Percentiles rank a stretch among this genome's conserved stretches.
Conservation (phyloP, 23 tunicate genomes). For the Diplosoma virens region DNA sequence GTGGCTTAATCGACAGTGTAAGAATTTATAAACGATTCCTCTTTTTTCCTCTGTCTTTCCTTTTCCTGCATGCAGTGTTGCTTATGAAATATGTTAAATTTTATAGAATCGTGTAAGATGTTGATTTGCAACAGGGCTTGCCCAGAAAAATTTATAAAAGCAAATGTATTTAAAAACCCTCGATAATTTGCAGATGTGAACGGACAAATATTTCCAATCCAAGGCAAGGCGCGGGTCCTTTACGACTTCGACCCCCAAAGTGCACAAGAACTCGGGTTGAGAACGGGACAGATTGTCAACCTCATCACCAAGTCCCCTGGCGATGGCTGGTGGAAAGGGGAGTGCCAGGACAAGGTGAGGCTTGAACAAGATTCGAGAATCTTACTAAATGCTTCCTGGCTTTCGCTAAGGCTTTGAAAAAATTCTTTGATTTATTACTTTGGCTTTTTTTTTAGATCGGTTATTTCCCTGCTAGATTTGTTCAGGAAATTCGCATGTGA, state of each 20-base stretch:
- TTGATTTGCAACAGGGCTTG: too few relatives aligned
- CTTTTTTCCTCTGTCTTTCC: too few relatives aligned
- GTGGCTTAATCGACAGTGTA: too few relatives aligned
- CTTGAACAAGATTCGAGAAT: too few relatives aligned
- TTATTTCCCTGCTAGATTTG: constrained; percentile 62
- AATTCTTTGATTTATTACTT: too few relatives aligned
- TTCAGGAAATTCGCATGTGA: constrained; percentile 29
- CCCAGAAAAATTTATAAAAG: too few relatives aligned
- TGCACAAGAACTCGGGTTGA: constrained; percentile 62
- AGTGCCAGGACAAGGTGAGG: constrained; percentile 61
- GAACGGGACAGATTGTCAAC: constrained; percentile 68
- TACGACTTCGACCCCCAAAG: constrained; percentile 73
- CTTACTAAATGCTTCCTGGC: too few relatives aligned
- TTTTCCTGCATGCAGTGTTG: too few relatives aligned
- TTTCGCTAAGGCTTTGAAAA: too few relatives aligned
- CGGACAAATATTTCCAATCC: constrained; percentile 22
- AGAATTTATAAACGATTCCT: too few relatives aligned
- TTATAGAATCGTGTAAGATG: too few relatives aligned
- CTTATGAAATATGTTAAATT: too few relatives aligned
- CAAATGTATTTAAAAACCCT: background rate
- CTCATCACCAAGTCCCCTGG: constrained; percentile 81
- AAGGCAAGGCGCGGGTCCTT: constrained; percentile 52
- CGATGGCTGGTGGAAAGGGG: constrained; percentile 87
- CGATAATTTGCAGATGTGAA: constrained; percentile 5
- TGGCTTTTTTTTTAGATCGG: constrained; percentile 46